Conservation (phyloP, 2,888 invertebrate genomes). For the Amaurobius ferox region DNA sequence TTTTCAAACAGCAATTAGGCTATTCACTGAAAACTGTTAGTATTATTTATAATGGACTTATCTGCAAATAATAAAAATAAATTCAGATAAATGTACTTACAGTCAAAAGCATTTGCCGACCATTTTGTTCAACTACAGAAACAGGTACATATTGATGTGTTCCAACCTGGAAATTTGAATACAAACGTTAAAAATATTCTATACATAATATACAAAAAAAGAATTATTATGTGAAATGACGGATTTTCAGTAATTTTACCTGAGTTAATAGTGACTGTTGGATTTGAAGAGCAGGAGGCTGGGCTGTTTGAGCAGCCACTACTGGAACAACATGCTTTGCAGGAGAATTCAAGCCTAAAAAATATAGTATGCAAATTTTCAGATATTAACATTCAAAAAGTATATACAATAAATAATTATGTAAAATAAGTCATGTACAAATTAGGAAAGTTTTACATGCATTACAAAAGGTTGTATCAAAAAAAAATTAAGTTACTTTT, state of each 20-base stretch:
- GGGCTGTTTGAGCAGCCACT: constrained; percentile 80
- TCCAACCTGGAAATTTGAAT: constrained; percentile 66
- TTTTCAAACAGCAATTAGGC: too few relatives aligned
- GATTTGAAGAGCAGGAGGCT: constrained; percentile 84
- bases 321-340: constrained; percentile 83
- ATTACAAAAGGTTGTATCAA: too few relatives aligned
- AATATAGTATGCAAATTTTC: too few relatives aligned
- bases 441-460: too few relatives aligned
- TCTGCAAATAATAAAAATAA: too few relatives aligned
- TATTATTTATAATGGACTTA: too few relatives aligned
- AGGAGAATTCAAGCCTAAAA: constrained; percentile 82
- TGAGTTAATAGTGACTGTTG: constrained; percentile 88
- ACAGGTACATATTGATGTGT: constrained; percentile 93
- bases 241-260: constrained; percentile 78
- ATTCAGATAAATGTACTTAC: constrained; percentile 78
- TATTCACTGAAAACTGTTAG: too few relatives aligned
- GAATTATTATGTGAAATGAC: neutral
- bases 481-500: too few relatives aligned
- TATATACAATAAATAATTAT: too few relatives aligned
- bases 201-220: neutral
- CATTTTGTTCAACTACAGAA: constrained; percentile 92
- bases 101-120: constrained; percentile 86
- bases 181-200: neutral
- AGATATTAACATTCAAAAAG: too few relatives aligned
- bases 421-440: too few relatives aligned